Evolutionary conservation across 1,140 invertebrate species (phyloP), one percentile per base, ranked within the genome.

Genomic region (Drosophila ohnishii): DNA sequence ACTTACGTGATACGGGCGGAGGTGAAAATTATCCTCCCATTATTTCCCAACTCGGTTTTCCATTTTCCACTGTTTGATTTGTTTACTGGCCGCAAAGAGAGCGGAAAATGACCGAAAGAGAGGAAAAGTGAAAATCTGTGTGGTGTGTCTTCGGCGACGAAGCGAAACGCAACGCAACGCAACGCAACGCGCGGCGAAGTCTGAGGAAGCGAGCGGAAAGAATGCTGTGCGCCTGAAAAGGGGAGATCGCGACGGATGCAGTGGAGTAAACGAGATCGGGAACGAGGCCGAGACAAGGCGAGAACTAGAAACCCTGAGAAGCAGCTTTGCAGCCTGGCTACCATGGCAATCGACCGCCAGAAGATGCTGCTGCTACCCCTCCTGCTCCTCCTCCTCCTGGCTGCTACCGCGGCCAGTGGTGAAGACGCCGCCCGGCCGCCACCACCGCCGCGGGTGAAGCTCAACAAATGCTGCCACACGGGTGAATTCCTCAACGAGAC

Each of bases 401-500:
- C 28, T 1, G 45, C 10, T 13, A 30, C 48, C 30, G 13, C 16
- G 45, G 28, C 13, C 53, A 39, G 37, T 39, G 30, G 37, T 32
- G 30, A 47, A 25, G 42, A 16, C 28, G 16, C 28, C 55, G 3
- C 16, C 19, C 60, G 5, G 1, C 48, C 34, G 11, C 40, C 67
- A 9, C 76, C 80, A 7, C 80, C 80, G n/a, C 80, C 90, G 19
- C 77, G 62, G 14, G 77, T 90, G 19, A 37, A 70, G 55, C 61
- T 92, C 3, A 92, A 91, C 65, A 92, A 92, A 78, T 92, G 91
- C 61, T 92, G 91, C 73, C 89, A 79, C 37, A 74, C 77, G 42
- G 83, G 87, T 16, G 91, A 92, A 30, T 80, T 80, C 48, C 57
- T 92, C 11, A 85, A 91, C 56, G 53, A 37, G 25, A 86, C 53